Evolutionary conservation across 2,113 vertebrate genomes (phyloP).

Genomic region (Vidua macroura): DNA sequence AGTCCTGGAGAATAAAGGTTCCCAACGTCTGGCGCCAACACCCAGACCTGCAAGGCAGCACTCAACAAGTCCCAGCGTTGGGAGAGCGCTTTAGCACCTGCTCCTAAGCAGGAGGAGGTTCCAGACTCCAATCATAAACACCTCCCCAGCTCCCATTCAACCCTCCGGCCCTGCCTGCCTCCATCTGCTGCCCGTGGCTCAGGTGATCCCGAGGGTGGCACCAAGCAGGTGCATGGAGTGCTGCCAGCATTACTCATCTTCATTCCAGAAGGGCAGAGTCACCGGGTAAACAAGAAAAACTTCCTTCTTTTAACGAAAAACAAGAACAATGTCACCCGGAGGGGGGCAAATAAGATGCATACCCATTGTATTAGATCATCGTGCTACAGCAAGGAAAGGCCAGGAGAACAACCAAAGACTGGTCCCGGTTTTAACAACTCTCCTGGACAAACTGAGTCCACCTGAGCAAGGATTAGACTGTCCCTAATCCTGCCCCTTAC

Average conservation of each 20-base stretch:
- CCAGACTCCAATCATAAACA: background rate
- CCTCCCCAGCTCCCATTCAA: background rate
- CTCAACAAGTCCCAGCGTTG: background rate
- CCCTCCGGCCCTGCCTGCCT: background rate
- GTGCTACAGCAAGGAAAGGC: background rate
- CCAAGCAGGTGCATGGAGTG: slow-evolving; percentile 74
- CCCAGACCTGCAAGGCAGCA: background rate
- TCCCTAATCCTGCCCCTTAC: background rate
- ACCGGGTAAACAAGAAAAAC: slow-evolving; percentile 58
- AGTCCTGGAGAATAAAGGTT: background rate
- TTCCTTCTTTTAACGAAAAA: slow-evolving; percentile 63
- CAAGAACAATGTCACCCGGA: slow-evolving; percentile 36
- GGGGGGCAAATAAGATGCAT: slow-evolving; percentile 8
- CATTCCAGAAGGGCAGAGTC: slow-evolving; percentile 73
- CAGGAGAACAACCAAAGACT: background rate
- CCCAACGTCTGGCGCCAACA: background rate
- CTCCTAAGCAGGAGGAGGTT: background rate
- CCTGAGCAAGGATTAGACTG: background rate
- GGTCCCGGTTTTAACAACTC: background rate
- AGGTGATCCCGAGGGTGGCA: slow-evolving; percentile 71
- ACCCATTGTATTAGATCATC: slow-evolving; percentile 28
- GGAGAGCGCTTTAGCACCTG: background rate
- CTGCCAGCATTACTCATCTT: slow-evolving; percentile 70
- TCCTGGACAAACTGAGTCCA: accelerated
- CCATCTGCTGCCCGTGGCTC: slow-evolving; percentile 27